Base-by-base conservation (phyloP, 2,113 vertebrate species). In the Oryzias curvinotus region DNA sequence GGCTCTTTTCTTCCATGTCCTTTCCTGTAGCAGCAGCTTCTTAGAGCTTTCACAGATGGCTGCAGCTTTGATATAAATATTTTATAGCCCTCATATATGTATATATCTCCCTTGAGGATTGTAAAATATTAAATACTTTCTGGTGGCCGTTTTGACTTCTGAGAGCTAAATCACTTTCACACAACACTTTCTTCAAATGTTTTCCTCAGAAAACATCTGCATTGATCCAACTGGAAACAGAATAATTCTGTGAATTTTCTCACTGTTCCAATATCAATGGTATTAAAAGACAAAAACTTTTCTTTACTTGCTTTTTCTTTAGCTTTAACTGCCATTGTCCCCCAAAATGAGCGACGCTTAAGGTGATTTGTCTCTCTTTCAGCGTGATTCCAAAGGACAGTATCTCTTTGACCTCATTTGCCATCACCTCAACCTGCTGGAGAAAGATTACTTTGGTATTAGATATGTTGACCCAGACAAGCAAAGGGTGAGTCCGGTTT, bases 381-480 rank as follows among this genome's bases (percentile, higher is more conserved):
- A 98, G 96, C 93, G 95, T 83, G 96, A 98, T 91, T 93, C 96
- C 77, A 98, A 98, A 82, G 96, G 96, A 52, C 96, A 97, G 88
- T 96, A 95, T 89, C 90, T 98, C 65, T 97, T 98, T n/a, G 96
- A 98, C 83, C 95, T 96, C 46, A 93, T 98, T 44, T 98, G 96
- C 83, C 95, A 97, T 83, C 96, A 98, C 90, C 91, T 98, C 78
- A 98, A 96, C 91, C 91, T 98, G 62, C 92, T 98, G 85, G 96
- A 98, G 90, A 98, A 97, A 87, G 96, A 98, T 77, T 98, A 98
- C 86, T 98, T 98, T 61, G 96, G 96, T 59, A 98, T 98, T 71
- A 91, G 96, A 73, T 98, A 95, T 79, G 96, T 97, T 83, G 96
- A 98, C 78, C 95, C 96, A 1, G 96, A 98, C 89, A 98, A 98